These are phyloP conservation scores for Erpornis zantholeuca DNA, from an alignment of 2,113 vertebrate species.

Conservation along the genomic window DNA sequence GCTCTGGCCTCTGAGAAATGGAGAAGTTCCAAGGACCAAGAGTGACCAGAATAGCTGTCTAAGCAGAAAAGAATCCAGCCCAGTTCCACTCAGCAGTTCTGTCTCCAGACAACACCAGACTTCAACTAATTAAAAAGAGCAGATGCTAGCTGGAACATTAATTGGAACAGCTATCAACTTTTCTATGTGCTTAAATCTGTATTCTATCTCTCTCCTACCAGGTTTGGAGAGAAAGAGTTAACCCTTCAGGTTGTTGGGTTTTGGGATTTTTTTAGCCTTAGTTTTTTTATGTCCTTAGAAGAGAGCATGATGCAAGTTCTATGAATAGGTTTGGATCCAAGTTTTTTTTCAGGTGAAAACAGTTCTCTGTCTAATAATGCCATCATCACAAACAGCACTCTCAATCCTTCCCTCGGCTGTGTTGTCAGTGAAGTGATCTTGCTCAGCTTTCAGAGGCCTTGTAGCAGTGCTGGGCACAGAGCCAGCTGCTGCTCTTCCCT, in stretches of 20 bases:
- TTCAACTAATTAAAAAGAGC: conserved; percentile 30
- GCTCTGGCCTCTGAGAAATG: not conserved
- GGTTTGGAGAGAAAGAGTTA: not conserved
- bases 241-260: not conserved
- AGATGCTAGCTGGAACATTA: conserved; percentile 25
- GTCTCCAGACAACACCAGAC: not conserved
- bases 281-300: not conserved
- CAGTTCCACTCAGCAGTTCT: not conserved
- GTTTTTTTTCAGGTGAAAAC: not conserved
- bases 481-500: conserved; percentile 15
- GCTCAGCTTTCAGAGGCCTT: not conserved
- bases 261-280: too few species aligned
- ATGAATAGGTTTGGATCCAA: not conserved
- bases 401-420: not conserved
- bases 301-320: not conserved
- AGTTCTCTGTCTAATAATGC: not conserved
- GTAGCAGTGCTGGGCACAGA: not conserved
- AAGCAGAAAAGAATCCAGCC: not conserved
- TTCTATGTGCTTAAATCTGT: not conserved
- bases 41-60: not conserved
- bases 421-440: conserved; percentile 16
- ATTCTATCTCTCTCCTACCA: not conserved
- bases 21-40: not conserved
- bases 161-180: not conserved
- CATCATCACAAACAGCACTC: not conserved